Evolutionary conservation across 2,113 vertebrate species (phyloP), one percentile per base, ranked within the genome.

Genomic region (Phodopus roborovskii): DNA sequence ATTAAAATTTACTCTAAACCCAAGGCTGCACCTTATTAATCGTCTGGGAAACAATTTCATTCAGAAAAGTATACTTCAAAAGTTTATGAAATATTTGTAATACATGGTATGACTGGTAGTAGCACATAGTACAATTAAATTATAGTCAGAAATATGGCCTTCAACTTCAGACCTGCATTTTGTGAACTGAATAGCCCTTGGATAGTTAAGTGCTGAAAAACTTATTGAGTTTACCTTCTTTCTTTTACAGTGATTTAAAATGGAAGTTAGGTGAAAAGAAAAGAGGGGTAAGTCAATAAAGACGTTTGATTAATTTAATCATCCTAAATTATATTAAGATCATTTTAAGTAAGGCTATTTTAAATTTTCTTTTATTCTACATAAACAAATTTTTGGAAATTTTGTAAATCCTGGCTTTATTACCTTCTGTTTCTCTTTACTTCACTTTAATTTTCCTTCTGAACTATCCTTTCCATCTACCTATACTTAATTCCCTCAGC

Each of bases 291-390:
- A 91, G 88, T 96, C 85, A 88, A 88, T 94, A 95, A 92, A 81
- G 11, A 78, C 15, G 1, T 91, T 91, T 91, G 96, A 88, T 91
- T 95, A 36, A 89, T 78, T 89, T 96, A 20, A 24, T 58, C 91
- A 48, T 95, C 15, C 7, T n/a, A 79, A 93, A 94, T 85, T 42
- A 96, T 91, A 17, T 48, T 81, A 39, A 36, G 39, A 91, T 82
- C 60, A 95, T 78, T 96, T 96, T 95, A 95, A 96, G 94, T 96
- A 88, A 92, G 77, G 73, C 33, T 91, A 60, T 68, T 73, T 62
- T 92, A 94, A 91, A 30, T 95, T 94, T 45, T 91, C 53, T 89
- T 42, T 36, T 81, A 33, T 26, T 78, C 33, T 36, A 66, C 84
- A 75, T 2, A 95, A 24, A 7, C 68, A 83, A 89, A 13, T 17